Evolutionary conservation across 1,140 invertebrate genomes (phyloP).

Genomic region (Diuraphis noxia): DNA sequence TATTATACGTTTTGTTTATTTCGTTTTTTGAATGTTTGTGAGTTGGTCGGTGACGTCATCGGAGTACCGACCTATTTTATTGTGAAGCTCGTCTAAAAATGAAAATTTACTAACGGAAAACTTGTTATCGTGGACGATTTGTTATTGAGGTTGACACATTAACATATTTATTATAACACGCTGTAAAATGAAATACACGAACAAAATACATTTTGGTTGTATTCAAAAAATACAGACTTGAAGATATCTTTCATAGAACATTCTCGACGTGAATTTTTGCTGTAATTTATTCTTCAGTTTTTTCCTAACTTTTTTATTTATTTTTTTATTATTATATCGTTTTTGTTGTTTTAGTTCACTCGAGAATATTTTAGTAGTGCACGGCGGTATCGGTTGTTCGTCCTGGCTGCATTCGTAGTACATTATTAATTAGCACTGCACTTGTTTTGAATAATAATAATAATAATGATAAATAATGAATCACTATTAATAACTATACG

Average conservation of each 20-base stretch:
- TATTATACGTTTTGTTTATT: neutral
- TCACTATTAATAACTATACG: neutral
- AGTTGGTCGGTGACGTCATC: neutral
- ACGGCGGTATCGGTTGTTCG: neutral
- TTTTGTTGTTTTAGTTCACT: neutral
- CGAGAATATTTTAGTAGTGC: neutral
- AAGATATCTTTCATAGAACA: constrained; percentile 7
- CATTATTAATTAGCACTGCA: constrained; percentile 5
- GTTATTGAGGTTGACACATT: constrained; percentile 31
- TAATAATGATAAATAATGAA: neutral
- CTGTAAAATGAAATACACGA: neutral
- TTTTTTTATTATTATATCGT: neutral
- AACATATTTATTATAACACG: constrained; percentile 35
- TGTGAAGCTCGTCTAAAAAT: neutral
- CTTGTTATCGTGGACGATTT: constrained; percentile 16
- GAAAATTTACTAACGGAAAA: neutral
- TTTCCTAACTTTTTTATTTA: neutral
- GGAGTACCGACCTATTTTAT: neutral
- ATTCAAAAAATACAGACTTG: neutral
- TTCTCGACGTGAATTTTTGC: constrained; percentile 4
- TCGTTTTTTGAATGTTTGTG: neutral
- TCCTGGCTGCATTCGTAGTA: neutral
- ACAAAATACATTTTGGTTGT: neutral
- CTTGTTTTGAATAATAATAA: neutral
- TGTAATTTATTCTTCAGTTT: constrained; percentile 8